Percentiles rank a stretch among this genome's conserved stretches.
Evolutionary conservation across 2,888 invertebrate genomes (phyloP).

Genomic region (Prionchulus punctatus): DNA sequence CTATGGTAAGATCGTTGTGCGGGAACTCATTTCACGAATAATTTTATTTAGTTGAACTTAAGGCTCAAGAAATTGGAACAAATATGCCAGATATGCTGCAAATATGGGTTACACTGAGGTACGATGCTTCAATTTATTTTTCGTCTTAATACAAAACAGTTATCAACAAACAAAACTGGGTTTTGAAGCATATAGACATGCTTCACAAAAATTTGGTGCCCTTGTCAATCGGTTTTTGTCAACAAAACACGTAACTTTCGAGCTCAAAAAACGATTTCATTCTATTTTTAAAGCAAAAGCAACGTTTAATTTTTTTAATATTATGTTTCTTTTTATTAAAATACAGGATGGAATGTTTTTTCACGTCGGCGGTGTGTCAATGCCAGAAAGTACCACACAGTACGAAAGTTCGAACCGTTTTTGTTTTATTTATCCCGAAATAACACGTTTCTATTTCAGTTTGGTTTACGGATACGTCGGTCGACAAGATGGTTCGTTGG

Average conservation of each 20-base stretch:
- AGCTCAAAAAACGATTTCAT: not conserved
- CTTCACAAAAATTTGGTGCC: too few species aligned
- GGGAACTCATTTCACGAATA: too few species aligned
- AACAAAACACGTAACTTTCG: not conserved
- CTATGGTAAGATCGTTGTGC: constrained; percentile 1
- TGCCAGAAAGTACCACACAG: not conserved
- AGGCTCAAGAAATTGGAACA: constrained; percentile 7
- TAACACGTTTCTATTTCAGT: not conserved
- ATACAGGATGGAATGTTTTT: not conserved
- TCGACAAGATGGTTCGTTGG: not conserved
- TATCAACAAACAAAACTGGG: too few species aligned
- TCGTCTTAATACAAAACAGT: too few species aligned
- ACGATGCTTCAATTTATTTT: too few species aligned
- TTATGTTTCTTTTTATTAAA: too few species aligned
- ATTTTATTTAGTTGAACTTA: too few species aligned
- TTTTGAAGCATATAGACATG: too few species aligned
- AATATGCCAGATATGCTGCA: constrained; percentile 6
- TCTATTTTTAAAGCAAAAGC: too few species aligned
- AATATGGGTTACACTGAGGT: constrained; percentile 10
- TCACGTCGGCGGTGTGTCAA: constrained; percentile 4
- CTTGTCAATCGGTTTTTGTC: too few species aligned
- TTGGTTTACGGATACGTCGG: not conserved
- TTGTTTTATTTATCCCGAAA: too few species aligned
- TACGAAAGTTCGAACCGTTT: not conserved
- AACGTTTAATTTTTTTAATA: too few species aligned